Evolutionary conservation across 2,113 vertebrate genomes (phyloP).

Genomic region (Aegithalos caudatus): DNA sequence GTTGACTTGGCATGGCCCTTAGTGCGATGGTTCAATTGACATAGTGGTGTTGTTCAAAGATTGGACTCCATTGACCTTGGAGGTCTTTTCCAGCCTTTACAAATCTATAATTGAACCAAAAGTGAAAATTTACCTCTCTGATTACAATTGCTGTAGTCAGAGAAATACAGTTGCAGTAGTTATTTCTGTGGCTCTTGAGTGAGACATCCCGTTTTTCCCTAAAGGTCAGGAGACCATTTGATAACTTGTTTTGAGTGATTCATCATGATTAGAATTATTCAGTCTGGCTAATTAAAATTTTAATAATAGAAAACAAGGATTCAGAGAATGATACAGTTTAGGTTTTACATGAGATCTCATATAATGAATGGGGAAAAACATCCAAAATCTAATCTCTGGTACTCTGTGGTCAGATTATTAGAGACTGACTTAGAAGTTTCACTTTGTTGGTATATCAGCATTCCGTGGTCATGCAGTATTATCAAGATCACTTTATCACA

Average conservation of each 20-base stretch:
- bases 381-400: background rate
- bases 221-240: background rate
- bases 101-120: background rate
- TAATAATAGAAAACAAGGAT: background rate
- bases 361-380: background rate
- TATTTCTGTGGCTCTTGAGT: background rate
- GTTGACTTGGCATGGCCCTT: background rate
- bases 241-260: background rate
- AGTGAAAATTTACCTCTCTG: background rate
- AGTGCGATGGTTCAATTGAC: background rate
- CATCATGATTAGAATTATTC: background rate
- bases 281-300: background rate
- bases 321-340: background rate
- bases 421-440: background rate
- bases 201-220: background rate
- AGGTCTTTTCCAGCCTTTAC: background rate
- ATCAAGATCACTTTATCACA: background rate
- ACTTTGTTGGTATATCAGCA: background rate
- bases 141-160: background rate
- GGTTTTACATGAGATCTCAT: background rate
- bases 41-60: background rate
- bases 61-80: accelerated
- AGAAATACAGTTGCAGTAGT: background rate
- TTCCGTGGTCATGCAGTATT: accelerated
- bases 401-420: background rate